phyloP scores from a whole-genome alignment of 2,888 invertebrate species.

The Pheosia tremula region DNA sequence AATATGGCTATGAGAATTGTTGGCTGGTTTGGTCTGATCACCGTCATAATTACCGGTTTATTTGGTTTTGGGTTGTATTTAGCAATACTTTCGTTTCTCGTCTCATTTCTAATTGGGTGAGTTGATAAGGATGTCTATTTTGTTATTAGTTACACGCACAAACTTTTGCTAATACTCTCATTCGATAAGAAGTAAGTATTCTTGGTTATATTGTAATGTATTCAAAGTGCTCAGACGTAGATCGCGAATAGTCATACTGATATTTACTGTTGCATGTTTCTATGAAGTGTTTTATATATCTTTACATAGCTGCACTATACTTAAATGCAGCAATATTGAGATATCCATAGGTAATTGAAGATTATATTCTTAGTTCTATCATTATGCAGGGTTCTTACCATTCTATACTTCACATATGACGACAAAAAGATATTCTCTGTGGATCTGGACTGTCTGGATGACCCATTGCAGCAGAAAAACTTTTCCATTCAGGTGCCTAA shows the following conservation, averaged over 20 bases:
- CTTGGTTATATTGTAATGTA: too few species aligned
- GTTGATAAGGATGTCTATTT: slow-evolving; percentile 39
- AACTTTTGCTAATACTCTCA: background rate
- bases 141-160: slow-evolving; percentile 8
- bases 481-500: slow-evolving; percentile 71
- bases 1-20: slow-evolving; percentile 61
- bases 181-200: background rate
- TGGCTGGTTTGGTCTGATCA: slow-evolving; percentile 72
- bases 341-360: too few species aligned
- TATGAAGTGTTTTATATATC: too few species aligned
- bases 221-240: too few species aligned
- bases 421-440: slow-evolving; percentile 66
- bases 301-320: too few species aligned
- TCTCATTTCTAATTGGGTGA: slow-evolving; percentile 76
- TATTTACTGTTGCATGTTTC: too few species aligned
- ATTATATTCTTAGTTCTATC: background rate
- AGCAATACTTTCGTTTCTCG: slow-evolving; percentile 64
- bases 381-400: slow-evolving; percentile 60
- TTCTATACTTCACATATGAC: slow-evolving; percentile 73
- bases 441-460: slow-evolving; percentile 74
- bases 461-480: slow-evolving; percentile 74
- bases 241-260: too few species aligned
- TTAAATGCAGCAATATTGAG: too few species aligned
- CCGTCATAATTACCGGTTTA: slow-evolving; percentile 69
- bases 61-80: slow-evolving; percentile 73